Evolutionary conservation across 2,797 vertebrate genomes (phyloP).

Genomic region (Molossus molossus): DNA sequence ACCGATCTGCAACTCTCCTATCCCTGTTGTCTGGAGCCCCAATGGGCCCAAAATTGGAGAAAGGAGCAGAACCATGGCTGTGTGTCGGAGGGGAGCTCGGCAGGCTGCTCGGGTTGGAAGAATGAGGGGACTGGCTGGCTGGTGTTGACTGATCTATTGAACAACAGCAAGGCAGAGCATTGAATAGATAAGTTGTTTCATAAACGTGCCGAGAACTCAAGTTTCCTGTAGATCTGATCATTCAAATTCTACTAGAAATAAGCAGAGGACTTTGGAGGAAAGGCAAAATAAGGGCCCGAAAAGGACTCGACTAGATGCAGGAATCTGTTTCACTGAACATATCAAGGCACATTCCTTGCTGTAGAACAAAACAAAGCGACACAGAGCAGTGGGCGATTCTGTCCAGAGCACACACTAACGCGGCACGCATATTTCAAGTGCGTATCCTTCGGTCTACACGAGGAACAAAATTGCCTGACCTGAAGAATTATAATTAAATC

Average conservation of each 20-base stretch:
- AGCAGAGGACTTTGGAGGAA: not conserved
- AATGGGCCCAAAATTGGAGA: constrained; percentile 98
- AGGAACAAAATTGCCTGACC: not conserved
- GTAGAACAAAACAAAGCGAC: not conserved
- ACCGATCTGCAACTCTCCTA: constrained; percentile 94
- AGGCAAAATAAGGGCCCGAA: not conserved
- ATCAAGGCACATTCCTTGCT: not conserved
- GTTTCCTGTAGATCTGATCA: not conserved
- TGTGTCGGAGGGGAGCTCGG: constrained; percentile 98
- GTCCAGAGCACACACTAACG: not conserved
- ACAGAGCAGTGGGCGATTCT: not conserved
- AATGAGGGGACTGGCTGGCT: constrained; percentile 99
- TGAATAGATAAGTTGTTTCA: constrained; percentile 65
- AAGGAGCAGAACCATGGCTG: constrained; percentile 95
- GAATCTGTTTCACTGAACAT: not conserved
- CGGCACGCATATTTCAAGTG: not conserved
- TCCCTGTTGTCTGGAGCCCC: constrained; percentile 97
- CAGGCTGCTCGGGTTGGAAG: constrained; percentile 98
- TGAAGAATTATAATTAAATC: constrained; percentile 33
- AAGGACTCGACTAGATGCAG: not conserved
- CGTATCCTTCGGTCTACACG: not conserved
- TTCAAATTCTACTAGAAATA: constrained; percentile 53
- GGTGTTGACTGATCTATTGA: constrained; percentile 98
- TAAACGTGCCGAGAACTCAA: constrained; percentile 52
- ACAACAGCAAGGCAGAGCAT: constrained; percentile 72